Base-by-base conservation (phyloP, 2,797 vertebrate genomes). In the Melanotaenia parkinsoni region DNA sequence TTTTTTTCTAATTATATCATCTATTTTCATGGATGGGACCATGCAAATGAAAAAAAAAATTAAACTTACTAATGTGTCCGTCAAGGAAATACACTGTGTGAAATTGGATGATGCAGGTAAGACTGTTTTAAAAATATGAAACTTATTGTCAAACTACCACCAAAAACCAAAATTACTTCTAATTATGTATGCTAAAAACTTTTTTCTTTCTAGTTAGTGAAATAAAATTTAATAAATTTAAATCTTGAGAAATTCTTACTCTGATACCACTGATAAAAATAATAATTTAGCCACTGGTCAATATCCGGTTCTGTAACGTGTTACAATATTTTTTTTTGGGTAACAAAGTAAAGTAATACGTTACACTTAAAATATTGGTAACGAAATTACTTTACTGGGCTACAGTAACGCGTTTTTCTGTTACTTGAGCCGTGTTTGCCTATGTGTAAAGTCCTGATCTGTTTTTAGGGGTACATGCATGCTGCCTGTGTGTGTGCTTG, bases 41-140 rank as follows among this genome's bases (percentile, higher is more conserved):
- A 33, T 71, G 58, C 20, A 74, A 73, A 79, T 75, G 6, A 47
- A 38, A 69, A 33, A 33, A 33, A 33, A 33, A 33, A 33, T 74
- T 20, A 35, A 63, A 50, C 59, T 28, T 20, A 26, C 57, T 53
- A 68, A 53, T 67, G 59, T 79, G 53, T 76, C 63, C 67, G 12
- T 51, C 50, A 76, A 16, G 18, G 30, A 62, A 43, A 76, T 43
- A 54, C 71, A 70, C 62, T 56, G 40, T 71, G 51, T 63, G 57
- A 76, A 77, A 72, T 33, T 43, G 53, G 37, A 28, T 64, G 70
- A 80, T 59, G 64, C 58, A 47, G 38, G 47, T 62, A 54, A 32
- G 80, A 72, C 57, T 54, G 65, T 68, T 80, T 74, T 45, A 58
- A 87, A 74, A 50, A 45, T 77, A 47, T 54, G 38, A 76, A 53